These are phyloP conservation scores for Oncorhynchus mykiss DNA, from an alignment of 2,113 vertebrate genomes.

Conservation along the genomic window DNA sequence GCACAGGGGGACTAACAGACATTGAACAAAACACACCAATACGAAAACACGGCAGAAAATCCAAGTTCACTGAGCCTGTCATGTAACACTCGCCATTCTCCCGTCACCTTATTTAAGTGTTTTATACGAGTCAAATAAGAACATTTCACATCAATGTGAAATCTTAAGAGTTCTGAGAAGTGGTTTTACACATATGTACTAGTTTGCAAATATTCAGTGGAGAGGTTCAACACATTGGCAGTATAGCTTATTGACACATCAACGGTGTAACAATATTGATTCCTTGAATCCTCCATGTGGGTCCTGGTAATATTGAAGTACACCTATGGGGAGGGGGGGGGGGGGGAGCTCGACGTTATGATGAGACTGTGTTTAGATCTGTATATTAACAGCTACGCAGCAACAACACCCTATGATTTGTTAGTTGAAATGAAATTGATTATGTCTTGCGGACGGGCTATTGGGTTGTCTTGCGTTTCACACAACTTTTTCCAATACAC, in stretches of 20 bases:
- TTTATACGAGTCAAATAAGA: not conserved
- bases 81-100: slow-evolving; percentile 55
- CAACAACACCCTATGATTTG: not conserved
- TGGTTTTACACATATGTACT: not conserved
- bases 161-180: not conserved
- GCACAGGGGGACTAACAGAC: slow-evolving; percentile 22
- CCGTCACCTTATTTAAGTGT: slow-evolving; percentile 35
- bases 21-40: slow-evolving; percentile 55
- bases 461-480: too few species aligned
- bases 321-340: not conserved
- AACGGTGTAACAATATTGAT: not conserved
- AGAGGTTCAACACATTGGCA: not conserved
- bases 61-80: slow-evolving; percentile 59
- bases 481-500: too few species aligned
- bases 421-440: not conserved
- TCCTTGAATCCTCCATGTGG: not conserved
- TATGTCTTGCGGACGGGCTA: not conserved
- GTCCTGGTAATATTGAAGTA: not conserved
- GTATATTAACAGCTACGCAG: not conserved
- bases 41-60: slow-evolving; percentile 67
- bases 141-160: not conserved
- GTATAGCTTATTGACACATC: not conserved
- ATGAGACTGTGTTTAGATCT: not conserved
- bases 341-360: not conserved
- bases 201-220: too few species aligned